phyloP scores from a whole-genome alignment of 2,797 vertebrate genomes.

The Jordanella pulchra region DNA sequence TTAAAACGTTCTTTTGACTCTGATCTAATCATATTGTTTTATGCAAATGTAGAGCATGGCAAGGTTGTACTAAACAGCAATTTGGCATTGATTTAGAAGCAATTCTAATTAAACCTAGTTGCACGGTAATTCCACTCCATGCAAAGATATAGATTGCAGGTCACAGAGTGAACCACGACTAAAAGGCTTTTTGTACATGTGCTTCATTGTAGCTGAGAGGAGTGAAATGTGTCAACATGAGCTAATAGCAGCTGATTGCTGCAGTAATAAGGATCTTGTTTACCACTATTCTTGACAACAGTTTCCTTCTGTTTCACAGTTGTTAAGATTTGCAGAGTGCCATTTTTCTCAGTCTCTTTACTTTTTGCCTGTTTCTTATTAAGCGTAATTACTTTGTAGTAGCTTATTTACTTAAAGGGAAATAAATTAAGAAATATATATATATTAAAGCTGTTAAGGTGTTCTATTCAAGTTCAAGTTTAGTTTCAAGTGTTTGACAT shows the following conservation, averaged over 20 bases:
- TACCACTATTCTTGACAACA: slow-evolving; percentile 58
- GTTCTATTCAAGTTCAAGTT: slow-evolving; percentile 52
- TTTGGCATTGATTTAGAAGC: slow-evolving; percentile 35
- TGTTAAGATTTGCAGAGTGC: slow-evolving; percentile 72
- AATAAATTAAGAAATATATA: no score
- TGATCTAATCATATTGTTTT: slow-evolving; percentile 29
- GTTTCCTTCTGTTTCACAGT: slow-evolving; percentile 68
- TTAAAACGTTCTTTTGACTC: slow-evolving; percentile 7
- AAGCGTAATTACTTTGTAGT: slow-evolving; percentile 64
- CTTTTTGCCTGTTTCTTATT: slow-evolving; percentile 39
- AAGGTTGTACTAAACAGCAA: slow-evolving; percentile 39
- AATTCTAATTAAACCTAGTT: slow-evolving; percentile 50
- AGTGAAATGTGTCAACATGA: slow-evolving; percentile 60
- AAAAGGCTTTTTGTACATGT: slow-evolving; percentile 34
- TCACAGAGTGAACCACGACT: slow-evolving; percentile 38
- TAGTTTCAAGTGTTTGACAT: slow-evolving; percentile 70
- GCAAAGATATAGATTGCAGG: slow-evolving; percentile 36
- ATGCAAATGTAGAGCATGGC: slow-evolving; percentile 35
- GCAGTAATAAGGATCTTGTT: slow-evolving; percentile 64
- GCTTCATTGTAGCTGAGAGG: slow-evolving; percentile 56
- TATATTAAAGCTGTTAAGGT: slow-evolving; percentile 59
- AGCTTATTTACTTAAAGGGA: no score
- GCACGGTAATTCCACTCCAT: slow-evolving; percentile 35
- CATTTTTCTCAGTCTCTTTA: slow-evolving; percentile 43
- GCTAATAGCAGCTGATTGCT: slow-evolving; percentile 72